Percentiles rank a stretch among this genome's conserved stretches.
phyloP scores from a whole-genome alignment of 2,797 vertebrate species.

The Etheostoma perlongum region DNA sequence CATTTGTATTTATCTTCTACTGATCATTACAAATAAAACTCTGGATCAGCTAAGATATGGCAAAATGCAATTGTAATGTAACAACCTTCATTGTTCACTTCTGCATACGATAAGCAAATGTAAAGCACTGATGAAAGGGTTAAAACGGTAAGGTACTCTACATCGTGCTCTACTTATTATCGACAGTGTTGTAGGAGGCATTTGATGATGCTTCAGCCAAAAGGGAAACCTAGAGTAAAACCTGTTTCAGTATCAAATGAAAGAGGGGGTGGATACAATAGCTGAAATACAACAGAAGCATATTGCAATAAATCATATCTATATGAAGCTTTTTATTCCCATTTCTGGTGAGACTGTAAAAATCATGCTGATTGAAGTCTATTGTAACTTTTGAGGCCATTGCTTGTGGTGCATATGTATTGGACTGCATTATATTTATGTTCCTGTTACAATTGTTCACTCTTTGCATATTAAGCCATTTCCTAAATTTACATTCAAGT shows the following conservation, averaged over 20 bases:
- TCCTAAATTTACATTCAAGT: conserved; percentile 6
- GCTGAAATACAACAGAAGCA: conserved; percentile 4
- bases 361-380: neutral
- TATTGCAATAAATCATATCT: conserved; percentile 16
- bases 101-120: neutral
- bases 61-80: neutral
- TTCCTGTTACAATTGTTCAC: neutral
- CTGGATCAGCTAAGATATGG: neutral
- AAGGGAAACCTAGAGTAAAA: conserved; percentile 20
- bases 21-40: neutral
- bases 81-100: neutral
- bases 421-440: neutral
- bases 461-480: neutral
- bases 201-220: conserved; percentile 22
- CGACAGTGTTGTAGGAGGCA: conserved; percentile 27
- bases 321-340: neutral
- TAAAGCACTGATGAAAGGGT: conserved; percentile 4
- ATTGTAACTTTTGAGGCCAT: neutral
- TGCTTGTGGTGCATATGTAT: neutral
- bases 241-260: conserved; percentile 18
- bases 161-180: conserved; percentile 10
- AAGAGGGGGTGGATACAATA: conserved; percentile 23
- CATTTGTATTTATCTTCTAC: conserved; percentile 11
- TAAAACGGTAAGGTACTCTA: neutral
- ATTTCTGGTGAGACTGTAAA: neutral